These are phyloP conservation scores for Nymphalis io DNA, from an alignment of 1,140 invertebrate species.

Conservation along the genomic window DNA sequence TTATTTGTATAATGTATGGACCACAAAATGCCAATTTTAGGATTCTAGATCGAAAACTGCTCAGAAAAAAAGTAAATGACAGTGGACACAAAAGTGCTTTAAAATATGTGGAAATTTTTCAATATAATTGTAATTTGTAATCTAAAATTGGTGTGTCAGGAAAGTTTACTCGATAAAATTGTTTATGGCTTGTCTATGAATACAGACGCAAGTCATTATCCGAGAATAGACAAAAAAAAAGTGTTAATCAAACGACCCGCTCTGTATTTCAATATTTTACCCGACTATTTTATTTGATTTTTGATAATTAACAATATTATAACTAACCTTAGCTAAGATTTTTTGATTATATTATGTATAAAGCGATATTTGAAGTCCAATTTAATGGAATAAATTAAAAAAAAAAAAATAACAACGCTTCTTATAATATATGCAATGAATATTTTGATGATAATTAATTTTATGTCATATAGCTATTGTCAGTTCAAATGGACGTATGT, in stretches of 20 bases:
- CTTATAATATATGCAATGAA: too few relatives aligned
- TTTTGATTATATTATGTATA: too few relatives aligned
- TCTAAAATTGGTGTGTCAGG: slow-evolving; percentile 9
- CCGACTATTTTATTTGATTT: too few relatives aligned
- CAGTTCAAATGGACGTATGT: too few relatives aligned
- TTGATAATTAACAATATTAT: too few relatives aligned
- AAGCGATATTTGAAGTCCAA: too few relatives aligned
- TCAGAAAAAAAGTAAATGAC: slow-evolving; percentile 37
- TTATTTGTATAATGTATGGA: slow-evolving; percentile 52
- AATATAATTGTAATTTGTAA: slow-evolving; percentile 13
- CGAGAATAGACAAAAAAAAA: neutral
- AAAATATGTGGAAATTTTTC: slow-evolving; percentile 15
- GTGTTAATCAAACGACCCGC: neutral
- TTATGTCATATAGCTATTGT: too few relatives aligned
- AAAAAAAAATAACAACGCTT: too few relatives aligned
- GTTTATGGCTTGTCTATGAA: slow-evolving; percentile 22
- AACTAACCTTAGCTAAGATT: too few relatives aligned
- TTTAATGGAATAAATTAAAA: too few relatives aligned
- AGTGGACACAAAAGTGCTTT: slow-evolving; percentile 28
- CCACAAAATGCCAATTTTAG: slow-evolving; percentile 68
- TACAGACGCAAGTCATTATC: slow-evolving; percentile 14
- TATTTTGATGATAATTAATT: too few relatives aligned
- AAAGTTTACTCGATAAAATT: slow-evolving; percentile 7
- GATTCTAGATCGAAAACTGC: slow-evolving; percentile 48
- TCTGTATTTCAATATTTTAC: neutral